phyloP scores from a whole-genome alignment of 2,113 vertebrate species.

The Bucco capensis region DNA sequence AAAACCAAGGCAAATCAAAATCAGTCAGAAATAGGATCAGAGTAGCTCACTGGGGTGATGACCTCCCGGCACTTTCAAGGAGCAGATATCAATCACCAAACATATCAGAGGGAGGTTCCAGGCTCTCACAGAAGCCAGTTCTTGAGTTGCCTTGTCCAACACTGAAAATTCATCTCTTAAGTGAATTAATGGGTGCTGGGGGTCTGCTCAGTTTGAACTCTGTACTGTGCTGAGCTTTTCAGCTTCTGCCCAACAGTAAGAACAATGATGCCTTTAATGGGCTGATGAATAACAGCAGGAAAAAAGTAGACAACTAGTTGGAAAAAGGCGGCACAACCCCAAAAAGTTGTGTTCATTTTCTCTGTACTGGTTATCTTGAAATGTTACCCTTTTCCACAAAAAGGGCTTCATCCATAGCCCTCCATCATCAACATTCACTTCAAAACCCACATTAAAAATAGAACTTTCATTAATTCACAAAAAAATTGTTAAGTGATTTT shows the following conservation, averaged over 20 bases:
- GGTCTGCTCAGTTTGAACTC: neutral
- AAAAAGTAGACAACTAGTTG: neutral
- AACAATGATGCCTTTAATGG: neutral
- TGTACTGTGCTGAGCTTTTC: neutral
- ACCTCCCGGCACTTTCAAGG: neutral
- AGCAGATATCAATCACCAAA: neutral
- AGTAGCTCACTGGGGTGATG: rapidly evolving
- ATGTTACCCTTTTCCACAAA: neutral
- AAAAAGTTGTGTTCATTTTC: neutral
- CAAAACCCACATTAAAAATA: neutral
- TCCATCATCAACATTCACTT: neutral
- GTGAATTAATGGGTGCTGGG: neutral
- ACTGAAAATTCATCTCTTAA: neutral
- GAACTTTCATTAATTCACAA: neutral
- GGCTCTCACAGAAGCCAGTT: neutral
- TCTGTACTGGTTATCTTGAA: neutral
- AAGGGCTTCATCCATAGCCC: neutral
- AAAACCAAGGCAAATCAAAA: rapidly evolving
- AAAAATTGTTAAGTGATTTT: neutral
- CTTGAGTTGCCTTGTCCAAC: neutral
- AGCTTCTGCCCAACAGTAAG: neutral
- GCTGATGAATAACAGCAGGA: neutral
- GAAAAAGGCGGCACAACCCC: neutral
- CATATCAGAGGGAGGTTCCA: neutral
- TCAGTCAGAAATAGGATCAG: rapidly evolving